Evolutionary conservation across 2,888 invertebrate genomes (phyloP).

Genomic region (Noctua comes): DNA sequence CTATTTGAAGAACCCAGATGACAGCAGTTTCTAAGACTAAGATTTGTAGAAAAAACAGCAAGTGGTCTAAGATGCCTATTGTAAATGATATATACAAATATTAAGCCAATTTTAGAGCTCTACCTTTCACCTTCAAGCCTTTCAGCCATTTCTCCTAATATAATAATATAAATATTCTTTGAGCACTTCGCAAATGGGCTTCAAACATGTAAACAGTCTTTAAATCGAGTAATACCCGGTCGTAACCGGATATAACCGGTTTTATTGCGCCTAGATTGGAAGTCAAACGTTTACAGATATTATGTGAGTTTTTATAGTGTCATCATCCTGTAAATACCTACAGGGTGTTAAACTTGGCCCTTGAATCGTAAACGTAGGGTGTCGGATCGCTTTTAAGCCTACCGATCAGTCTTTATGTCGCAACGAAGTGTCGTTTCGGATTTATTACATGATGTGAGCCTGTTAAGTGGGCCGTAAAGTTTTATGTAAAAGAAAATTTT

Average conservation of each 20-base stretch:
- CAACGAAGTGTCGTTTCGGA: conserved; percentile 82
- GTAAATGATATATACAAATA: neutral
- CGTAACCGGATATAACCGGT: conserved; percentile 70
- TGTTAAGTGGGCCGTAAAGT: conserved; percentile 78
- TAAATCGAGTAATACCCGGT: conserved; percentile 65
- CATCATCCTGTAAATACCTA: conserved; percentile 82
- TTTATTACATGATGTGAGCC: conserved; percentile 80
- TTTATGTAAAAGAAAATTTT: conserved; percentile 69
- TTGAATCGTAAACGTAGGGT: conserved; percentile 84
- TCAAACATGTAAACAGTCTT: conserved; percentile 51
- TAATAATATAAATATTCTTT: conserved; percentile 19
- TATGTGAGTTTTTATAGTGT: conserved; percentile 84
- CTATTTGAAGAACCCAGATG: neutral
- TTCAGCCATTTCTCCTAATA: neutral
- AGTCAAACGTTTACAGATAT: conserved; percentile 87
- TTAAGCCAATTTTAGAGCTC: conserved; percentile 9
- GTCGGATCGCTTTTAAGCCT: conserved; percentile 81
- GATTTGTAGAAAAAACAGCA: neutral
- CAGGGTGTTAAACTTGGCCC: conserved; percentile 81
- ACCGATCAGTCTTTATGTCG: conserved; percentile 85
- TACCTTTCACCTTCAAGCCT: neutral
- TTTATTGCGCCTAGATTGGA: conserved; percentile 78
- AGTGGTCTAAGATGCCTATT: neutral
- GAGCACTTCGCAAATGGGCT: conserved; percentile 26
- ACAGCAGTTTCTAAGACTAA: neutral